phyloP scores from a whole-genome alignment of 2,113 vertebrate species.

The Noctilio leporinus region DNA sequence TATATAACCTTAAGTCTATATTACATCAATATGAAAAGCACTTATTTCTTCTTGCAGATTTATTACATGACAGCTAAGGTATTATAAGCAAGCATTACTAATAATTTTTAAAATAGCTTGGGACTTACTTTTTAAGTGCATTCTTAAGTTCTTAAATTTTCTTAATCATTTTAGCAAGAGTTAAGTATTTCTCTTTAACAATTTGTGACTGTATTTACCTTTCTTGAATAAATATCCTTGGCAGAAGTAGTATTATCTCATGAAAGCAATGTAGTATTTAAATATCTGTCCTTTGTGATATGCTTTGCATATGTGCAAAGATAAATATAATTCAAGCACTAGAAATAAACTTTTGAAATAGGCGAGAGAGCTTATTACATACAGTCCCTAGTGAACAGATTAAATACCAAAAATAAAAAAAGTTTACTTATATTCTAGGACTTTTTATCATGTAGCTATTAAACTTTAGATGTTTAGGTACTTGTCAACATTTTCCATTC shows the following conservation, averaged over 20 bases:
- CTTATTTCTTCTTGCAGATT: conserved; percentile 25
- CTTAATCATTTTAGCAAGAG: not conserved
- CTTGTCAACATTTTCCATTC: not conserved
- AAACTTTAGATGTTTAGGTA: not conserved
- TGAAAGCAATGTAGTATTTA: not conserved
- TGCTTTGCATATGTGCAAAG: not conserved
- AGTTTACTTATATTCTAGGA: not conserved
- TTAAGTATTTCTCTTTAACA: not conserved
- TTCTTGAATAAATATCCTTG: not conserved
- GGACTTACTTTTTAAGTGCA: not conserved
- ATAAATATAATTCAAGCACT: not conserved
- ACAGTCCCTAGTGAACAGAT: not conserved
- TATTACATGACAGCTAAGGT: not conserved
- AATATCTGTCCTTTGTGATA: not conserved
- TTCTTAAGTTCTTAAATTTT: conserved; percentile 1
- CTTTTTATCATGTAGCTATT: not conserved
- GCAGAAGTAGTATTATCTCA: not conserved
- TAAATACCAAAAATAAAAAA: not conserved
- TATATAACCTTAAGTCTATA: not conserved
- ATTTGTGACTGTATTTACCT: not conserved
- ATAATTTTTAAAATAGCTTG: not conserved
- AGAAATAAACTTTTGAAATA: not conserved
- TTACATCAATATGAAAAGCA: not conserved
- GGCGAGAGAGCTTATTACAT: not conserved
- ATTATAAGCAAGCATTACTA: not conserved